phyloP scores from a whole-genome alignment of 2,797 vertebrate species.

The Limnodromus scolopaceus region DNA sequence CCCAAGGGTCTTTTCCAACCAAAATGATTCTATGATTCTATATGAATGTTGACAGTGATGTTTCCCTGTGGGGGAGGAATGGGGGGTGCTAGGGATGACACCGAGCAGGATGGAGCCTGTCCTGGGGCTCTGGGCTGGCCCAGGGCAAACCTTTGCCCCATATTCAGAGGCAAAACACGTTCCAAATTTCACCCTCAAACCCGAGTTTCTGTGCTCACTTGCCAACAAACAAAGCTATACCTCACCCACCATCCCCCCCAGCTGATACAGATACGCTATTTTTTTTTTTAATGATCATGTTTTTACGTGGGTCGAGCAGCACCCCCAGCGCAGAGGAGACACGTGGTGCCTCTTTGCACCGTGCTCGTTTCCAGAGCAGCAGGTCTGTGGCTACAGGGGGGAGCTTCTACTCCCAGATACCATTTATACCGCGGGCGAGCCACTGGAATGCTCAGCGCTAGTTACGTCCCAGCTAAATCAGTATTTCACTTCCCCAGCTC shows the following conservation, averaged over 20 bases:
- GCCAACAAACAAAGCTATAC: rapidly evolving
- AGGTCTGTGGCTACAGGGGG: neutral
- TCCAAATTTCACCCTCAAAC: neutral
- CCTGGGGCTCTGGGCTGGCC: neutral
- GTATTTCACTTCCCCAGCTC: neutral
- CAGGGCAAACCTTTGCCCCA: neutral
- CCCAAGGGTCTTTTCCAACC: too few species aligned
- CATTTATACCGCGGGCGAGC: neutral
- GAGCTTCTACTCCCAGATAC: neutral
- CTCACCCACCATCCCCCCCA: too few species aligned
- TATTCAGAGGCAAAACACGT: neutral
- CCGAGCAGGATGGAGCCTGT: rapidly evolving
- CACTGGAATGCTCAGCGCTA: neutral
- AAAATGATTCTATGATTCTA: too few species aligned
- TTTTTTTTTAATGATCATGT: neutral
- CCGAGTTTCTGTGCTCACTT: neutral
- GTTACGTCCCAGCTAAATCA: neutral
- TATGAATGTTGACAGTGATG: rapidly evolving
- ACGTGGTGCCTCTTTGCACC: rapidly evolving
- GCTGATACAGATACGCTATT: rapidly evolving
- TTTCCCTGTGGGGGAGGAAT: neutral
- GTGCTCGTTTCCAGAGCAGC: rapidly evolving
- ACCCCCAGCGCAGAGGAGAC: neutral
- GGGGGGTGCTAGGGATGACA: neutral
- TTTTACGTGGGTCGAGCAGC: neutral